These are phyloP conservation scores for Branchellion lobata DNA, from an alignment of 2,888 invertebrate genomes.

Conservation along the genomic window DNA sequence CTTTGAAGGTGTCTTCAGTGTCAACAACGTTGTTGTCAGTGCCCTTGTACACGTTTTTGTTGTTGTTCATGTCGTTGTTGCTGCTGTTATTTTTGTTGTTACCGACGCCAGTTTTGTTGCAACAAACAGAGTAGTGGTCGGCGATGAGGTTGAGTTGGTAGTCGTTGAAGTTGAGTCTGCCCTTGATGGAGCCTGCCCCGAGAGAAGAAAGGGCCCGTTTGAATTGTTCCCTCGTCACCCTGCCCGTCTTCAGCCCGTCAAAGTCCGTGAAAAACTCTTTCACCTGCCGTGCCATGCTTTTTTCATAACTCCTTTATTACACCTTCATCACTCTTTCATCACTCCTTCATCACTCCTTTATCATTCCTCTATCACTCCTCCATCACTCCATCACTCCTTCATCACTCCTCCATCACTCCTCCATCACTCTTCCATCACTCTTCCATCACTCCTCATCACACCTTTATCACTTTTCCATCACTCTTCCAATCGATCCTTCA, in stretches of 20 bases:
- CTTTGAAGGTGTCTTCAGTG: background rate
- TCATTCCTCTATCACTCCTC: too few relatives aligned
- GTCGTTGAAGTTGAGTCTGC: slow-evolving; percentile 58
- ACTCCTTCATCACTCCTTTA: too few relatives aligned
- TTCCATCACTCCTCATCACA: too few relatives aligned
- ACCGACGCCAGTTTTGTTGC: background rate
- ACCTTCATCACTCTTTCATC: too few relatives aligned
- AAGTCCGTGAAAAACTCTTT: slow-evolving; percentile 61
- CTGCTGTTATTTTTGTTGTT: background rate
- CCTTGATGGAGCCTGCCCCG: slow-evolving; percentile 60
- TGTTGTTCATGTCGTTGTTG: background rate
- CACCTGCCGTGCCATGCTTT: slow-evolving; percentile 53
- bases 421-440: too few relatives aligned
- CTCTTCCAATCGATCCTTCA: too few relatives aligned
- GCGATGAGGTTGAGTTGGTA: slow-evolving; percentile 57
- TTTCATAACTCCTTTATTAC: too few relatives aligned
- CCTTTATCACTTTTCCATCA: too few relatives aligned
- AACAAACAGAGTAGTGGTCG: slow-evolving; percentile 55
- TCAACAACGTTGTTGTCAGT: background rate
- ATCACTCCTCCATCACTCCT: too few relatives aligned
- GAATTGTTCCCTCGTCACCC: slow-evolving; percentile 60
- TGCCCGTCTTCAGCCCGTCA: slow-evolving; percentile 60
- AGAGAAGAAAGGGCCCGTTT: slow-evolving; percentile 58
- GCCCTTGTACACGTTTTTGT: background rate
- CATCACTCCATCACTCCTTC: too few relatives aligned